Percentiles rank a stretch among this genome's conserved stretches.
Evolutionary conservation across 2,888 invertebrate genomes (phyloP).

Genomic region (Drosophila kanekoi): DNA sequence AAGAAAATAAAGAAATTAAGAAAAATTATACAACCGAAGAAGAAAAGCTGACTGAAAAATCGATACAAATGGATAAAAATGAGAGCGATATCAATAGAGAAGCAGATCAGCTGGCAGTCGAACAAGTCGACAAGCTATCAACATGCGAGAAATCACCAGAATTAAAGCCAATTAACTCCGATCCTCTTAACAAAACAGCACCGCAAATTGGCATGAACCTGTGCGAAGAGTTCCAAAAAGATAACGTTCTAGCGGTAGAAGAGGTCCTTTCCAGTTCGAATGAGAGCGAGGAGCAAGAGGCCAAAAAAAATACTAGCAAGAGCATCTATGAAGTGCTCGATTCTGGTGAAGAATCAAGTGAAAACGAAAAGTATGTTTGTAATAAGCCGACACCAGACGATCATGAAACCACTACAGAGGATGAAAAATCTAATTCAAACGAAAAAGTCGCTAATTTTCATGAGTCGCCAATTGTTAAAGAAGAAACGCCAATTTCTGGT

Average conservation of each 20-base stretch:
- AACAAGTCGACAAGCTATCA: background rate
- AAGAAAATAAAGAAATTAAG: background rate
- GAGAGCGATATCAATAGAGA: background rate
- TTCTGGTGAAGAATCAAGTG: conserved; percentile 17
- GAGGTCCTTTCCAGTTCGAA: conserved; percentile 15
- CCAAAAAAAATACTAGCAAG: conserved; percentile 7
- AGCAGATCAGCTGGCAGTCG: background rate
- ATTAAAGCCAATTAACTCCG: conserved; percentile 39
- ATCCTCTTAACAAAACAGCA: conserved; percentile 56
- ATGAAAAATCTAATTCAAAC: background rate
- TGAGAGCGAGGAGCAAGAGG: background rate
- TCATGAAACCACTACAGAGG: background rate
- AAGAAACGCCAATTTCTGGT: background rate
- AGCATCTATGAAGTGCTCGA: conserved; percentile 34
- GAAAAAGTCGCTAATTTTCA: background rate
- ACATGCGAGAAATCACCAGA: background rate
- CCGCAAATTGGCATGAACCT: conserved; percentile 9
- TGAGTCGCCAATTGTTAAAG: background rate
- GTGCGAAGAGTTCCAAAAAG: conserved; percentile 7
- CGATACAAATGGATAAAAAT: background rate
- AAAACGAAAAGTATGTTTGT: background rate
- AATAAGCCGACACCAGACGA: background rate
- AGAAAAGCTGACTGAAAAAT: background rate
- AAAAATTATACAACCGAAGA: background rate
- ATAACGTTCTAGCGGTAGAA: background rate